Conservation (phyloP, 2,888 invertebrate species). For the Caenorhabditis afra region DNA sequence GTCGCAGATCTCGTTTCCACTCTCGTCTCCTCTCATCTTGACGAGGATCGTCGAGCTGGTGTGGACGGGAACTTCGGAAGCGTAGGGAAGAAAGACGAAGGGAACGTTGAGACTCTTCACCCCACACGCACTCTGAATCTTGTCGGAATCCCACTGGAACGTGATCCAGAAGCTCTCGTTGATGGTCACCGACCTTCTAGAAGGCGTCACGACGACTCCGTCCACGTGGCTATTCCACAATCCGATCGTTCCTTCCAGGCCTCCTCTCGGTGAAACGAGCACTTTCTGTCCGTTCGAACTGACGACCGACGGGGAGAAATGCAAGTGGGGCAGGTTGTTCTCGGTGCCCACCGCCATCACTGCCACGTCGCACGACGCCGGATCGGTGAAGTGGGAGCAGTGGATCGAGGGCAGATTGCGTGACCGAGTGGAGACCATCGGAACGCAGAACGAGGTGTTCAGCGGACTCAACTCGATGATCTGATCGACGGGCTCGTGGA, state of each 20-base stretch:
- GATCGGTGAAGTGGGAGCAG: conserved; percentile 44
- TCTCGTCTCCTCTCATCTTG: neutral
- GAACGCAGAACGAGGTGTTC: conserved; percentile 57
- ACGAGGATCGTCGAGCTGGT: conserved; percentile 42
- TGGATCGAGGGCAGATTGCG: conserved; percentile 39
- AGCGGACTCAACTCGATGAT: conserved; percentile 38
- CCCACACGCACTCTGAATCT: no score
- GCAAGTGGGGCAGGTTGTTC: conserved; percentile 31
- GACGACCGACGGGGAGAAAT: conserved; percentile 51
- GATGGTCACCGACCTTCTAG: conserved; percentile 38
- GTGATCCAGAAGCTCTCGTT: conserved; percentile 65
- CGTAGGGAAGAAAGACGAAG: conserved; percentile 54
- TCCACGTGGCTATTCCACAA: conserved; percentile 52
- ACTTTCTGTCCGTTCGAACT: conserved; percentile 39
- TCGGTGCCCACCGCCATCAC: conserved; percentile 6
- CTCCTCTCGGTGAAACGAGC: conserved; percentile 30
- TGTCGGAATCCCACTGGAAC: conserved; percentile 18
- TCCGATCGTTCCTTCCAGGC: conserved; percentile 43
- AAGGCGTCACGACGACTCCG: conserved; percentile 29
- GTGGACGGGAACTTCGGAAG: conserved; percentile 29
- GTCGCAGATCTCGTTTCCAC: conserved; percentile 28
- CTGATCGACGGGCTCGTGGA: conserved; percentile 28
- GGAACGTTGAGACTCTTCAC: conserved; percentile 35
- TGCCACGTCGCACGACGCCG: conserved; percentile 30
- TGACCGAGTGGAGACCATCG: conserved; percentile 30